Conservation (phyloP, 2,113 vertebrate species). For the Xiphorhynchus elegans region DNA sequence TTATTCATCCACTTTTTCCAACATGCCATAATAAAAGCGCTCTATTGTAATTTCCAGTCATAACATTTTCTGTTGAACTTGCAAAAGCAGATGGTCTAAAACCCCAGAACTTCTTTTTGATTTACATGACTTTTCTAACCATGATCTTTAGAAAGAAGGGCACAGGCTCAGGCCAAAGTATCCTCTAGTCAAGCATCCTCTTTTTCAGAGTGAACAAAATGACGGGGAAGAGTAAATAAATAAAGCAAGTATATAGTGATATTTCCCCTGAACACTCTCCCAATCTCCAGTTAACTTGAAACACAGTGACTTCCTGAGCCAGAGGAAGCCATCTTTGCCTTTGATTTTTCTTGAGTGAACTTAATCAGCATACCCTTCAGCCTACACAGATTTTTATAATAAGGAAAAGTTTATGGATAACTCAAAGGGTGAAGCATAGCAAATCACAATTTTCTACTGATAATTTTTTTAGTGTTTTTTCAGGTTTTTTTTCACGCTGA, state of each 20-base stretch:
- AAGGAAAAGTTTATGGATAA: neutral
- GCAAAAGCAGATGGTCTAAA: neutral
- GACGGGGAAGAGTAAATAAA: neutral
- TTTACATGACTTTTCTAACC: neutral
- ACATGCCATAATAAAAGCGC: neutral
- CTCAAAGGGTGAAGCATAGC: neutral
- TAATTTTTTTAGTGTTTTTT: neutral
- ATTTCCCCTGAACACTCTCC: neutral
- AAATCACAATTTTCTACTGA: neutral
- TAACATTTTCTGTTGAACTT: neutral
- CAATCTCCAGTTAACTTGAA: neutral
- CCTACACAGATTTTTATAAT: neutral
- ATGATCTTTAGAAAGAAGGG: neutral
- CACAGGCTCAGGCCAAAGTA: neutral
- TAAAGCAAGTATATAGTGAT: neutral
- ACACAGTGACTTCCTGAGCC: neutral
- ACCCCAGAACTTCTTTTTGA: neutral
- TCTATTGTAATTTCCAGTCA: neutral
- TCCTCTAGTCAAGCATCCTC: neutral
- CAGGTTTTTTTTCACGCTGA: neutral
- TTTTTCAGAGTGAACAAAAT: neutral
- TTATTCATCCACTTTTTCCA: slow-evolving; percentile 1
- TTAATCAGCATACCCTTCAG: neutral
- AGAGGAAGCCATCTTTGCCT: neutral
- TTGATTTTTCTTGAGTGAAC: neutral